These are phyloP conservation scores for Gadopsis bispinosus DNA, from an alignment of 2,797 vertebrate species.

Conservation along the genomic window DNA sequence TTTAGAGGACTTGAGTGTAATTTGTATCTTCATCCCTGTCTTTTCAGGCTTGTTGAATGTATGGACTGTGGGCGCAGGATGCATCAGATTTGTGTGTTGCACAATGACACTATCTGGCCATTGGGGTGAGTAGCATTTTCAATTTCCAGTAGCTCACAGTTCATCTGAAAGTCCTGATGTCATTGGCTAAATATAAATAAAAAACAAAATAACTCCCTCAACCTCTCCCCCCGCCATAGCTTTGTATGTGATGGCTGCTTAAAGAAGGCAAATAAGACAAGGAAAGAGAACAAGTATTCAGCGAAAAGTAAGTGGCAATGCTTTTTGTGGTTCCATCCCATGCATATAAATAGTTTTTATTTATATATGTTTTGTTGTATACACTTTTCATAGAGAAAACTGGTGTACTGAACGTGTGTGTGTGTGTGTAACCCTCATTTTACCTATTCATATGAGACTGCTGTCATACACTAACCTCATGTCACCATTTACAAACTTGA, in stretches of 20 bases:
- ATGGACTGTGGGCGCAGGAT: constrained; percentile 97
- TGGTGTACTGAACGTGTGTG: neutral
- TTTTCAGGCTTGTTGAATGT: constrained; percentile 95
- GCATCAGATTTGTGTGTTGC: constrained; percentile 99
- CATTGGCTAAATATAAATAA: neutral
- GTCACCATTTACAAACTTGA: neutral
- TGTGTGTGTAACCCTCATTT: neutral
- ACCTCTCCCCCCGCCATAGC: constrained; percentile 67
- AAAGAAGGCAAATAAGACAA: constrained; percentile 94
- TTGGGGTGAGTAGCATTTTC: constrained; percentile 85
- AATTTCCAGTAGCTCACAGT: neutral
- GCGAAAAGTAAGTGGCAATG: constrained; percentile 92
- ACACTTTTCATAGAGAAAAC: neutral
- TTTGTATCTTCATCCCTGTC: neutral
- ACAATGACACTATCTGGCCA: constrained; percentile 97
- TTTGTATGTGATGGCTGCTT: constrained; percentile 95
- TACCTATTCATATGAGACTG: neutral
- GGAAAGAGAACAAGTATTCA: constrained; percentile 98
- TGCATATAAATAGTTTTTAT: too few relatives aligned
- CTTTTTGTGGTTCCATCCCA: neutral
- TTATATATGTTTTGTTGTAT: neutral
- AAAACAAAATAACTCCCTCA: too few relatives aligned
- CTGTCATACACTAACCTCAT: neutral
- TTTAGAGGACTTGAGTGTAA: neutral
- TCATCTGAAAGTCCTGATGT: neutral